A percentile compares a stretch with the other conserved stretches of the same genome.
phyloP scores from a whole-genome alignment of 2,113 vertebrate genomes.

The Maccullochella peelii region DNA sequence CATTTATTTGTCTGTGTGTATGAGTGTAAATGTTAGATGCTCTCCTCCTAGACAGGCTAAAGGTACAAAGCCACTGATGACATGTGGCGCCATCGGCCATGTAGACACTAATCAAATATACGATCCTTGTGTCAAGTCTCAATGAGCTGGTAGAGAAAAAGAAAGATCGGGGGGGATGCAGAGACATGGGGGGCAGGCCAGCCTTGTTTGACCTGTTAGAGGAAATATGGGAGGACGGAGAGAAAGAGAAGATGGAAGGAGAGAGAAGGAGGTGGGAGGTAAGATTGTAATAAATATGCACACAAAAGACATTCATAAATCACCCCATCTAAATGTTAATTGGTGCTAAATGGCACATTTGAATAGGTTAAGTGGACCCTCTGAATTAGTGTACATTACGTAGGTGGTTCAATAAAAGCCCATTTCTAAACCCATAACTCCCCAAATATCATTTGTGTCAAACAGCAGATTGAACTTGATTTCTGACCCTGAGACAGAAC shows the following conservation, averaged over 20 bases:
- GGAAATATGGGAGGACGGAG: conserved; percentile 36
- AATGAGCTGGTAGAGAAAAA: conserved; percentile 41
- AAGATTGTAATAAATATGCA: conserved; percentile 17
- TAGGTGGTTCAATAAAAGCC: conserved; percentile 63
- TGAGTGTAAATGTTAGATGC: conserved; percentile 43
- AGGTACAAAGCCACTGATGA: conserved; percentile 64
- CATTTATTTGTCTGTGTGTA: conserved; percentile 13
- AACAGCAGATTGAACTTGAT: conserved; percentile 33
- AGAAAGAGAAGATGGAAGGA: conserved; percentile 6
- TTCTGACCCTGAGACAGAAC: conserved; percentile 29
- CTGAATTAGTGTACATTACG: conserved; percentile 53
- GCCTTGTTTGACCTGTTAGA: conserved; percentile 42
- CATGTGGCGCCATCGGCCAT: conserved; percentile 52
- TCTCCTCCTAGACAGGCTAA: conserved; percentile 41
- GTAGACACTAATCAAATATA: conserved; percentile 71
- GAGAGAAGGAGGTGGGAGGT: not conserved
- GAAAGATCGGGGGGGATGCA: conserved; percentile 25
- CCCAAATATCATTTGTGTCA: conserved; percentile 69
- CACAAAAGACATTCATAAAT: conserved; percentile 57
- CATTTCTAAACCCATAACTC: conserved; percentile 63
- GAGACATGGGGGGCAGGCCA: conserved; percentile 11
- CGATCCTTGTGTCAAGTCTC: conserved; percentile 61
- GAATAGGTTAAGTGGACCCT: conserved; percentile 74
- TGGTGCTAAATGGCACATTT: conserved; percentile 67
- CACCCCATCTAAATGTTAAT: conserved; percentile 73